Conservation (phyloP, 2,888 invertebrate genomes). For the Unio delphinus region DNA sequence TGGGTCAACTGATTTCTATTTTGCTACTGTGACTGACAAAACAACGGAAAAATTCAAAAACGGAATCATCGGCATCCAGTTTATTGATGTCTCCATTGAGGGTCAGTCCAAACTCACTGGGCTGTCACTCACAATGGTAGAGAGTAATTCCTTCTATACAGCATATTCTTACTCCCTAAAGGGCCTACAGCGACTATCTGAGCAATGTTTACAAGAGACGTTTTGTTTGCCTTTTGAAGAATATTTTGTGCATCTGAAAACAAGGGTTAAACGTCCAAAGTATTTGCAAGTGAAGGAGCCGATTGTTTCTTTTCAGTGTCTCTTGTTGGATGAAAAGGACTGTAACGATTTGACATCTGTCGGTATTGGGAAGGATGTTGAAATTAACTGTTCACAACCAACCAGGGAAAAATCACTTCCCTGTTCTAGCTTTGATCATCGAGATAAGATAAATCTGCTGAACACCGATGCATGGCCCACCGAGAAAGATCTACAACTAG, state of each 20-base stretch:
- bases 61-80: slow-evolving; percentile 4
- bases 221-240: slow-evolving; percentile 78
- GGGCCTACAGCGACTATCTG: slow-evolving; percentile 77
- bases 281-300: slow-evolving; percentile 62
- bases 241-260: slow-evolving; percentile 78
- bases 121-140: slow-evolving; percentile 77
- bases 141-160: slow-evolving; percentile 84
- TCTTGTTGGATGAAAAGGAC: neutral
- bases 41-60: slow-evolving; percentile 61
- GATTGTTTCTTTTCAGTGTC: slow-evolving; percentile 7
- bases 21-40: slow-evolving; percentile 80
- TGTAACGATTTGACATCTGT: too few relatives aligned
- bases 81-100: too few relatives aligned
- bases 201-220: slow-evolving; percentile 58
- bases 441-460: neutral
- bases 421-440: too few relatives aligned
- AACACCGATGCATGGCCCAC: slow-evolving; percentile 34
- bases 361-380: too few relatives aligned
- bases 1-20: slow-evolving; percentile 79
- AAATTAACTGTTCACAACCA: too few relatives aligned
- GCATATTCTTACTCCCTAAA: slow-evolving; percentile 82
- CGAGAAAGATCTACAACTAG: slow-evolving; percentile 34
- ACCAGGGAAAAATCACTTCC: too few relatives aligned
- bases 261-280: slow-evolving; percentile 65
- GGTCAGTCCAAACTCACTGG: too few relatives aligned